Conservation (phyloP, 1,140 invertebrate species). For the Pomacea maculata region DNA sequence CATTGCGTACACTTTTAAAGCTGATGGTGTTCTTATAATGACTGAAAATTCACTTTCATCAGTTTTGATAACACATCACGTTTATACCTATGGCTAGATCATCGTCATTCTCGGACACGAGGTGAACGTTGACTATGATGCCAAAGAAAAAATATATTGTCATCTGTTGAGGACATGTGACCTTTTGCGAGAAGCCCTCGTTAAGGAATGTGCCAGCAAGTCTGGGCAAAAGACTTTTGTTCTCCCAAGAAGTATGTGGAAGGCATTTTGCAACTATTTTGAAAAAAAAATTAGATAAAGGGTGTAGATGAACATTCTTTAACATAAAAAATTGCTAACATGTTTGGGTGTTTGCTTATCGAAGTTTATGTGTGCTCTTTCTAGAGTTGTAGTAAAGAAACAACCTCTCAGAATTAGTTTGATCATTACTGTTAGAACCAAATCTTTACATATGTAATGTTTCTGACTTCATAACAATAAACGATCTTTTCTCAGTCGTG, state of each 20-base stretch:
- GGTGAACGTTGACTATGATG: no score
- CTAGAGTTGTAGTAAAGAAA: constrained; percentile 13
- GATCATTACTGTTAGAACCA: constrained; percentile 21
- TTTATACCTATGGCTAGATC: no score
- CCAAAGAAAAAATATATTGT: no score
- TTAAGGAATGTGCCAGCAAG: no score
- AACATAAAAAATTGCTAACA: not conserved
- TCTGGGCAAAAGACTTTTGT: no score
- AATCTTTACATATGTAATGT: constrained; percentile 25
- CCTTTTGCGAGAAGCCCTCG: no score
- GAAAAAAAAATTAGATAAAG: not conserved
- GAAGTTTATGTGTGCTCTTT: constrained; percentile 18
- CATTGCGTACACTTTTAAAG: no score
- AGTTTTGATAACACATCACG: no score
- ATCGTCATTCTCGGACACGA: no score
- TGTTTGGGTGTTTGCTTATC: not conserved
- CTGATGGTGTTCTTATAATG: no score
- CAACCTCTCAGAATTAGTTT: constrained; percentile 21
- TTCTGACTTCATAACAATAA: constrained; percentile 16
- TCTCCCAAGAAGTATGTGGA: not conserved
- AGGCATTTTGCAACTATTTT: not conserved
- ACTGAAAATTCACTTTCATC: no score
- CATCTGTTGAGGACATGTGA: no score
- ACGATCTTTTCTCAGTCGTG: constrained; percentile 9
- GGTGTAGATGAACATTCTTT: not conserved